phyloP scores from a whole-genome alignment of 2,113 vertebrate species.

The Sylvilagus bachmani region DNA sequence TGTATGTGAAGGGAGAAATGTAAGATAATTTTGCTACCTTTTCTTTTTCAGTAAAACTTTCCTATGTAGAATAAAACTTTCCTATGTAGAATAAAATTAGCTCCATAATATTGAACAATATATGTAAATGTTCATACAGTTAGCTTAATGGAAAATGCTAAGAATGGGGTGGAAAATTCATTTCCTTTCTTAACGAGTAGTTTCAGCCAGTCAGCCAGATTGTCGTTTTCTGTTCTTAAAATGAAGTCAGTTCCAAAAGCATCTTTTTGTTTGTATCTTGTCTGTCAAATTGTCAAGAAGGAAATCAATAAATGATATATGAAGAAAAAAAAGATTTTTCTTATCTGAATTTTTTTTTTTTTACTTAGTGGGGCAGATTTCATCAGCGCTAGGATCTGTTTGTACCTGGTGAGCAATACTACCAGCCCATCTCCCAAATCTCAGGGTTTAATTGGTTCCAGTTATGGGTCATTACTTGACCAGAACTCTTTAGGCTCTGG shows the following conservation, averaged over 20 bases:
- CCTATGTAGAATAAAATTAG: constrained; percentile 38
- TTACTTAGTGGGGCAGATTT: not conserved
- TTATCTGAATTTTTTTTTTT: constrained; percentile 38
- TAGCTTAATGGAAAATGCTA: constrained; percentile 1
- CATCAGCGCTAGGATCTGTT: not conserved
- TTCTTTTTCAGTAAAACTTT: constrained; percentile 42
- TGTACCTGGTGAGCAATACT: not conserved
- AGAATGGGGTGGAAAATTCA: constrained; percentile 36
- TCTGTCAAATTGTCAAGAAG: constrained; percentile 61
- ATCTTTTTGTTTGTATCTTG: constrained; percentile 56
- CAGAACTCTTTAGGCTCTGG: not conserved
- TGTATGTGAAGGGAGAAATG: constrained; percentile 47
- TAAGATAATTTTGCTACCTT: constrained; percentile 16
- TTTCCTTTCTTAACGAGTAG: constrained; percentile 22
- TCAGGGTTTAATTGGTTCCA: not conserved
- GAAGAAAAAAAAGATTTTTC: not conserved
- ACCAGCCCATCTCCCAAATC: not conserved
- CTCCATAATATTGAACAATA: not conserved
- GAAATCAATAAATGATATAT: constrained; percentile 29
- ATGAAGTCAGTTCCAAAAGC: not conserved
- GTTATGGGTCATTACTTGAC: not conserved
- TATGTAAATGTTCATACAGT: not conserved
- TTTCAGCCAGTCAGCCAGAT: constrained; percentile 34
- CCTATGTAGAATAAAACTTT: not conserved
- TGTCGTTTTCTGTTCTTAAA: constrained; percentile 31